phyloP scores from a whole-genome alignment of 2,113 vertebrate genomes.

The Thalassarche chlororhynchos region DNA sequence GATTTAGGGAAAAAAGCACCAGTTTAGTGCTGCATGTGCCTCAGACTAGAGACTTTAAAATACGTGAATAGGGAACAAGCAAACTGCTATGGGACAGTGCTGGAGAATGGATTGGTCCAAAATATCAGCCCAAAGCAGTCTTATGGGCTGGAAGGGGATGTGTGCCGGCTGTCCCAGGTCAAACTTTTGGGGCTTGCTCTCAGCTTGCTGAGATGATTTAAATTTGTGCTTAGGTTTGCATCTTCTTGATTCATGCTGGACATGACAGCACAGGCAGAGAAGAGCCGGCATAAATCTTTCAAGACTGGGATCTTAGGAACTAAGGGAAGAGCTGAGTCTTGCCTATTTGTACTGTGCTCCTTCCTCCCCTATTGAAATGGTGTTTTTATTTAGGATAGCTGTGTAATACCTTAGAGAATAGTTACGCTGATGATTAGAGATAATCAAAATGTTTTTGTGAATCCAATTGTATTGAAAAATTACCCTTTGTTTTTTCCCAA shows the following conservation, averaged over 20 bases:
- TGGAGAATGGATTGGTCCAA: background rate
- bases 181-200: background rate
- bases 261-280: background rate
- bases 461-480: background rate
- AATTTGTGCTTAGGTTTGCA: background rate
- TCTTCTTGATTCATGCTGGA: background rate
- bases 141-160: background rate
- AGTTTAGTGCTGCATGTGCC: too few species aligned
- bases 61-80: background rate
- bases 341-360: background rate
- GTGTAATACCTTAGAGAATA: background rate
- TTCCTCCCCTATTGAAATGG: background rate
- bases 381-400: background rate
- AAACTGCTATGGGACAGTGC: background rate
- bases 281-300: accelerated
- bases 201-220: background rate
- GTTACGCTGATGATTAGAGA: background rate
- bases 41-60: background rate
- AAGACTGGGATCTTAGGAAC: background rate
- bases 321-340: background rate
- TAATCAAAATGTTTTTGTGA: background rate
- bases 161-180: accelerated
- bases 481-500: background rate
- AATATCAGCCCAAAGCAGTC: background rate
- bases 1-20: background rate